Conservation (phyloP, 1,140 invertebrate genomes). For the Lepidotrigona ventralis region DNA sequence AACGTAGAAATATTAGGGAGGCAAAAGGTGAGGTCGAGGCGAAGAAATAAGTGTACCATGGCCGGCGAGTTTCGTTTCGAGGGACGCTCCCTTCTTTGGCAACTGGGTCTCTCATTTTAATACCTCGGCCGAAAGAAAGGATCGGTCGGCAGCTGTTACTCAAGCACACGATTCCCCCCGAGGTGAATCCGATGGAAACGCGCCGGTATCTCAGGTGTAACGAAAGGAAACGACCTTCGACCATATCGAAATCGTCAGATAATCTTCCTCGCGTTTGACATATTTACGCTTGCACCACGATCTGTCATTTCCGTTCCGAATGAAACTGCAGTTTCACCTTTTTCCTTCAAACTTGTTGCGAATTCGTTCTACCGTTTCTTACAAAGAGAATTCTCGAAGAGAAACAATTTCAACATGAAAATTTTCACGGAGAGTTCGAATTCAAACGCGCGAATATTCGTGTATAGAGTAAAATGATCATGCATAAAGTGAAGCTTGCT, state of each 20-base stretch:
- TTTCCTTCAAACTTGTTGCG: not conserved
- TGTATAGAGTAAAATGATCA: not conserved
- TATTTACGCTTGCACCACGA: not conserved
- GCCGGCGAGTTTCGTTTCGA: constrained; percentile 69
- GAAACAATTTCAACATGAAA: not conserved
- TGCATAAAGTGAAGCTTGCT: not conserved
- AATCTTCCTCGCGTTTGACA: constrained; percentile 1
- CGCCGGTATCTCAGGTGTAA: constrained; percentile 29
- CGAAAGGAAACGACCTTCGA: constrained; percentile 1
- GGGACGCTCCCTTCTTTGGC: constrained; percentile 69
- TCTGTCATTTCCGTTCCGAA: not conserved
- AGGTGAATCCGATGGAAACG: constrained; percentile 18
- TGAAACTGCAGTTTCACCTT: not conserved
- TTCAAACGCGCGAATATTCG: not conserved
- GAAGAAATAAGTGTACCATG: constrained; percentile 74
- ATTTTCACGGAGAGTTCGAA: not conserved
- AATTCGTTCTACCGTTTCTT: not conserved
- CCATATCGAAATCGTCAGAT: constrained; percentile 11
- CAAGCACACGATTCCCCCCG: constrained; percentile 20
- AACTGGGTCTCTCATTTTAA: constrained; percentile 69
- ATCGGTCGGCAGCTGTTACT: constrained; percentile 64
- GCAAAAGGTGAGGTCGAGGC: constrained; percentile 44
- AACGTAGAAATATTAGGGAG: constrained; percentile 29
- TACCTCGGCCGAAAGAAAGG: constrained; percentile 63
- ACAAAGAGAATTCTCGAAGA: not conserved